Percentiles rank a stretch among this genome's conserved stretches.
Conservation (phyloP, 2,113 vertebrate genomes). For the Pygoscelis antarcticus region DNA sequence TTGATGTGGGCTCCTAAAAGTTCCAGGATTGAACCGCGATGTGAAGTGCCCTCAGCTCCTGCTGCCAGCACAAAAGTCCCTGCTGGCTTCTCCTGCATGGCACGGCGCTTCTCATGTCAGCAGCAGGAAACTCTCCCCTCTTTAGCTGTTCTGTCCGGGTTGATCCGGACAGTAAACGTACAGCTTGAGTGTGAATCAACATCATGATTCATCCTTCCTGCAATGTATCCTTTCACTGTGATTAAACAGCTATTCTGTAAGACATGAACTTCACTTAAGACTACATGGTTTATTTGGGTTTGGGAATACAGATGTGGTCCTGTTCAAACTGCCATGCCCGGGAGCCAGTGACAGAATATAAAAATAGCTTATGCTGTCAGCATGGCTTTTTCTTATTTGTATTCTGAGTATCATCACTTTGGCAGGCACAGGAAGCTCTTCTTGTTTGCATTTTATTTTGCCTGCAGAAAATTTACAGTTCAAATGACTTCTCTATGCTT, state of each 20-base stretch:
- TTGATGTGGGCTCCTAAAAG: fast-evolving
- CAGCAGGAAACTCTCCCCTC: not conserved
- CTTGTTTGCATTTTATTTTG: constrained; percentile 79
- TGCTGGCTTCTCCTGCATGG: not conserved
- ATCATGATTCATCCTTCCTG: constrained; percentile 14
- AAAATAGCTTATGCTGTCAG: constrained; percentile 85
- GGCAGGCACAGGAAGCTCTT: constrained; percentile 79
- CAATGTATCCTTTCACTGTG: constrained; percentile 20
- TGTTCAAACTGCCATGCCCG: constrained; percentile 64
- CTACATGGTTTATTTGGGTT: constrained; percentile 54
- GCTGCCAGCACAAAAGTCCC: not conserved
- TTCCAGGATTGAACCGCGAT: fast-evolving
- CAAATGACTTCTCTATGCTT: constrained; percentile 76
- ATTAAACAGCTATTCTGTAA: constrained; percentile 44
- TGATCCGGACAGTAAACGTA: not conserved
- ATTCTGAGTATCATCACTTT: constrained; percentile 82
- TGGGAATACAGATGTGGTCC: constrained; percentile 74
- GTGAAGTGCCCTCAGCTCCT: not conserved
- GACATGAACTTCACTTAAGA: constrained; percentile 56
- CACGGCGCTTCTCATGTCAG: not conserved
- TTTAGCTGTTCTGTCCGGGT: not conserved
- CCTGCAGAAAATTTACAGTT: constrained; percentile 80
- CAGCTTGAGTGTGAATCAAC: constrained; percentile 29
- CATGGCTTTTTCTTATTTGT: constrained; percentile 82
- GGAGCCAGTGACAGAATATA: constrained; percentile 66